Percentiles rank a stretch among this genome's conserved stretches.
These are phyloP conservation scores for Phenganax subtilis DNA, from an alignment of 92 coral and sea anemone genomes.

Conservation along the genomic window DNA sequence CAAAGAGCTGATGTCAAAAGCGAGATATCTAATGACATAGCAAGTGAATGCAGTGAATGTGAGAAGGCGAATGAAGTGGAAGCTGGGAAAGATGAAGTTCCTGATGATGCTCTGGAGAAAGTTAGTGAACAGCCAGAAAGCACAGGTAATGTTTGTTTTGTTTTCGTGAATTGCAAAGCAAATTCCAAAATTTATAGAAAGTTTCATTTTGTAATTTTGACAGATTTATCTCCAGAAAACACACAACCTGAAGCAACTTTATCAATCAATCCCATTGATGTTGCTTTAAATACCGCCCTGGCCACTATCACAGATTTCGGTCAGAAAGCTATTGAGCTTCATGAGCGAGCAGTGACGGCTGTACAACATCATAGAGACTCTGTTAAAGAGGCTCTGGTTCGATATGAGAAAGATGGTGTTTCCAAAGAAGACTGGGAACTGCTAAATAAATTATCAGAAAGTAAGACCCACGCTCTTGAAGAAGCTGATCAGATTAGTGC, in stretches of 20 bases:
- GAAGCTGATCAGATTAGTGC: conserved; percentile 47
- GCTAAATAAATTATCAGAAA: conserved; percentile 17
- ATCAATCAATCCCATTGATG: conserved; percentile 71
- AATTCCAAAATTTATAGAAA: neutral
- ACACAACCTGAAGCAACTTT: conserved; percentile 54
- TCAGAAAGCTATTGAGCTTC: conserved; percentile 66
- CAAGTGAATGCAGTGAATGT: neutral
- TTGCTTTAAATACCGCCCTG: conserved; percentile 64
- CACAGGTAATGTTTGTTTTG: neutral
- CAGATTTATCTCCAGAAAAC: conserved; percentile 43
- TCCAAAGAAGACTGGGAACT: conserved; percentile 47
- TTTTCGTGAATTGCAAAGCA: too few relatives aligned
- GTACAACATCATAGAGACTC: conserved; percentile 58
- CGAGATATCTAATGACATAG: neutral
- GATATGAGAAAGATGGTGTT: conserved; percentile 49
- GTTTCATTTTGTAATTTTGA: conserved; percentile 50
- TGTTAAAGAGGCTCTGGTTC: conserved; percentile 60
- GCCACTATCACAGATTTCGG: conserved; percentile 51
- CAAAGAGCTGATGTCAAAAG: conserved; percentile 7
- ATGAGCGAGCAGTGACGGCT: conserved; percentile 67
- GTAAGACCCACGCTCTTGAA: conserved; percentile 47
- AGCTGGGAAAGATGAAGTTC: conserved; percentile 1
- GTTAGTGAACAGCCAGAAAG: conserved; percentile 19
- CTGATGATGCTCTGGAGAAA: conserved; percentile 39
- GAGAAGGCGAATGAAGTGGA: neutral